Conservation (phyloP, 2,797 vertebrate genomes). For the Meriones psammophilus region DNA sequence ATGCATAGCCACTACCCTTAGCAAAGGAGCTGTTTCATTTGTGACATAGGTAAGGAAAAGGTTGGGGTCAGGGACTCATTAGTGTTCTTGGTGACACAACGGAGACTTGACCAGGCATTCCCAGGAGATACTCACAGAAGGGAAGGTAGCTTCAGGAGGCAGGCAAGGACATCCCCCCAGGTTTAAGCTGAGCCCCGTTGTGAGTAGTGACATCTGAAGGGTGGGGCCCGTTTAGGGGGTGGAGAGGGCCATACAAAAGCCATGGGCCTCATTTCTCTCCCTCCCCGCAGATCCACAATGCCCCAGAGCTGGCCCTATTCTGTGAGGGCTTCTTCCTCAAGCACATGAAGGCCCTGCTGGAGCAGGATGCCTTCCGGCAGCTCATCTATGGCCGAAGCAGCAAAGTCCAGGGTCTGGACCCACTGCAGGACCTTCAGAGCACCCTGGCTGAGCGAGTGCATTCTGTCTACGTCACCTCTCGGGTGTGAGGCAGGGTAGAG, state of each 20-base stretch:
- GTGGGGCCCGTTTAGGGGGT: neutral
- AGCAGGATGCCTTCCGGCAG: conserved; percentile 93
- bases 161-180: neutral
- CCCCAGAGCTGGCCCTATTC: conserved; percentile 92
- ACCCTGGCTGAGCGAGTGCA: conserved; percentile 93
- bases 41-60: neutral
- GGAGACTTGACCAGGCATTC: neutral
- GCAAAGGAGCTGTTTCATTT: neutral
- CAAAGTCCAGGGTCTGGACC: conserved; percentile 92
- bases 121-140: neutral
- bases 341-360: conserved; percentile 95
- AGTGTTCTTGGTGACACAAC: neutral
- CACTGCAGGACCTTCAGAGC: conserved; percentile 93
- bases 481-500: conserved; percentile 90
- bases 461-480: conserved; percentile 94
- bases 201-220: neutral
- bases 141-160: neutral
- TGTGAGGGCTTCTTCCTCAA: conserved; percentile 98
- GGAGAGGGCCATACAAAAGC: neutral
- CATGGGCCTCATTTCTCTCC: neutral
- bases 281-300: conserved; percentile 91
- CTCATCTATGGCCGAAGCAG: conserved; percentile 93
- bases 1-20: neutral
- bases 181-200: neutral
- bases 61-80: neutral